Evolutionary conservation across 2,888 invertebrate species (phyloP).

Genomic region (Drosophila flavopinicola): DNA sequence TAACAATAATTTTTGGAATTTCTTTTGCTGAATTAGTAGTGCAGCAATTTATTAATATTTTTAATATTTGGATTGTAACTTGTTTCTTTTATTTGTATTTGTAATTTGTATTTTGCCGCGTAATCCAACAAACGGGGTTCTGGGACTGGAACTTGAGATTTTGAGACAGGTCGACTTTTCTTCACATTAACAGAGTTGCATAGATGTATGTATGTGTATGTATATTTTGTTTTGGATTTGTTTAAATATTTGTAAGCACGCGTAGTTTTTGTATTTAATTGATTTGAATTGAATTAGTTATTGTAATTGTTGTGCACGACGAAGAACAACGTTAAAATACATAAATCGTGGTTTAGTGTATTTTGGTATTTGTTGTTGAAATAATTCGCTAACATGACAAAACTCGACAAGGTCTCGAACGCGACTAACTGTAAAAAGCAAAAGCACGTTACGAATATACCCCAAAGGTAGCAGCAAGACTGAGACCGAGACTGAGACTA

Average conservation of each 20-base stretch:
- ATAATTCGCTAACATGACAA: slow-evolving; percentile 83
- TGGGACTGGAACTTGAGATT: slow-evolving; percentile 31
- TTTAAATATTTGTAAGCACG: slow-evolving; percentile 12
- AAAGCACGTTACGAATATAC: slow-evolving; percentile 84
- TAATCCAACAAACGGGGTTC: slow-evolving; percentile 73
- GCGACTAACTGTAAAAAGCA: slow-evolving; percentile 85
- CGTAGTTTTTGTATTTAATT: slow-evolving; percentile 12
- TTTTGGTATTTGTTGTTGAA: slow-evolving; percentile 42
- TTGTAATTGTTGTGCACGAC: slow-evolving; percentile 19
- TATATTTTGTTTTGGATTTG: slow-evolving; percentile 20
- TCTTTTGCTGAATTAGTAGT: slow-evolving; percentile 11
- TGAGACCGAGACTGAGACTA: slow-evolving; percentile 43
- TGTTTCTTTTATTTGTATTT: slow-evolving; percentile 16
- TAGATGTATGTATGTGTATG: no score
- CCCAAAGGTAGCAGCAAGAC: slow-evolving; percentile 70
- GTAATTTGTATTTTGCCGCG: slow-evolving; percentile 64
- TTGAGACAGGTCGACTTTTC: slow-evolving; percentile 72
- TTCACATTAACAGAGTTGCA: slow-evolving; percentile 64
- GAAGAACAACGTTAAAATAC: slow-evolving; percentile 34
- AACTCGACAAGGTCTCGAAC: slow-evolving; percentile 85
- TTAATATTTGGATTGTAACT: slow-evolving; percentile 22
- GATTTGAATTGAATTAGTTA: slow-evolving; percentile 15
- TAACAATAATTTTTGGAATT: slow-evolving; percentile 64
- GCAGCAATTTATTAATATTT: slow-evolving; percentile 19
- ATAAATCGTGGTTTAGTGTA: slow-evolving; percentile 33